Base-by-base conservation (phyloP, 2,113 vertebrate species). In the Heteronetta atricapilla region DNA sequence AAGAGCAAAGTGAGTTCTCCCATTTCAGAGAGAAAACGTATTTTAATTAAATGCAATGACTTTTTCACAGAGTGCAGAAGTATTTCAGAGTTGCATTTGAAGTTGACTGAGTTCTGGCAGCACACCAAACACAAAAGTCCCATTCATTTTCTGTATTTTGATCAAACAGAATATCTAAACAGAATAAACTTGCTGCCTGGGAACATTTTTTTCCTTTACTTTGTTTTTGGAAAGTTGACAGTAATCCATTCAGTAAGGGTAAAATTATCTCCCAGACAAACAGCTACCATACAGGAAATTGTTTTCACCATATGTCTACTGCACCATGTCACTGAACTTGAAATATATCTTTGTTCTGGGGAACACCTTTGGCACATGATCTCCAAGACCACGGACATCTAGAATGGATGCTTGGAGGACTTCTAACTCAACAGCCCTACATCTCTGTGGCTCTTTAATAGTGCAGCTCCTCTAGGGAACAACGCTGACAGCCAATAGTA, bases 121-220 rank as follows among this genome's bases (percentile, higher is more conserved):
- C 77, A 33, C 79, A 95, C 94, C 86, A 94, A 91, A 82, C 0
- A 0, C 58, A 23, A 36, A 88, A 93, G 40, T 75, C 80, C 77
- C 72, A 82, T 95, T 93, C 94, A 67, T 91, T 96, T 94, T 82
- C 63, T 94, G 63, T 94, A 72, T 96, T 94, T 86, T 94, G 89
- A 94, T 95, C 89, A 89, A 79, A 93, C 91, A 76, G 58, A 94
- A 3, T 86, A 88, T 90, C 52, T 72, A 60, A 96, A 85, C 55
- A 52, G 90, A 86, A 63, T 80, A 95, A 97, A 93, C 64, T 80
- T 73, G 76, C 92, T 88, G 52, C 87, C 78, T 82, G 79, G 82
- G 80, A 82, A 72, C 84, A 40, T 52, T 63, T 66, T 74, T 88
- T 62, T 18, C 48, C 19, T 26, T 83, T 50, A n/a, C 89, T 88